Percentiles rank a stretch among this genome's conserved stretches.
Conservation (phyloP, 2,888 invertebrate genomes). For the Drosophila neotestacea region DNA sequence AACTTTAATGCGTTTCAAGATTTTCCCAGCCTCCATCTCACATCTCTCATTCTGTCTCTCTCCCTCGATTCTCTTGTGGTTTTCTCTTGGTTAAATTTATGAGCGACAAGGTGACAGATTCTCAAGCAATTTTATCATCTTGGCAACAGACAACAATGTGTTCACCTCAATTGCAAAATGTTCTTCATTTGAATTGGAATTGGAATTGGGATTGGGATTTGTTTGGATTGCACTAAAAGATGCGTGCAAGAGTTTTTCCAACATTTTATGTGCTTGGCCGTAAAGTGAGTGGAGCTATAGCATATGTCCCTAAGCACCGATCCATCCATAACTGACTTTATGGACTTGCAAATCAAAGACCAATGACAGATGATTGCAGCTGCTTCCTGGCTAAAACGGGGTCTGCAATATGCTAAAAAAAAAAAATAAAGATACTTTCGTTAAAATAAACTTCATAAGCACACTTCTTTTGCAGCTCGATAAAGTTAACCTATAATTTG, state of each 20-base stretch:
- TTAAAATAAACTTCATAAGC: no score
- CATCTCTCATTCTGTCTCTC: not conserved
- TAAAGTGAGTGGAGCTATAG: conserved; percentile 53
- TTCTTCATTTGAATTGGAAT: conserved; percentile 29
- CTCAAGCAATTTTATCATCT: conserved; percentile 77
- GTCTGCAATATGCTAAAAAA: not conserved
- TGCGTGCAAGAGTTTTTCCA: conserved; percentile 26
- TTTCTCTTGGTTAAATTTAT: conserved; percentile 60
- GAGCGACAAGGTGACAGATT: conserved; percentile 74
- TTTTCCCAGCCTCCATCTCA: conserved; percentile 21
- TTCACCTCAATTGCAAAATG: conserved; percentile 18
- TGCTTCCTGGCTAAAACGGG: conserved; percentile 10
- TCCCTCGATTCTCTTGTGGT: conserved; percentile 34
- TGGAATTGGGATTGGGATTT: conserved; percentile 27
- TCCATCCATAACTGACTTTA: conserved; percentile 23
- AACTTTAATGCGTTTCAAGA: conserved; percentile 54
- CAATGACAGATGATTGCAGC: conserved; percentile 22
- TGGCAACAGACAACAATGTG: conserved; percentile 59
- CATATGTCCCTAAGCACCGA: conserved; percentile 31
- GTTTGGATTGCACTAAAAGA: conserved; percentile 31
- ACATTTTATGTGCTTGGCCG: conserved; percentile 43
- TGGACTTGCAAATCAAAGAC: conserved; percentile 12
- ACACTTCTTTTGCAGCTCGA: no score
- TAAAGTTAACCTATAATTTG: no score
- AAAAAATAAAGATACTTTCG: no score